A percentile compares a stretch with the other conserved stretches of the same genome.
phyloP scores from a whole-genome alignment of 2,113 vertebrate genomes.

The Centropus unirufus region DNA sequence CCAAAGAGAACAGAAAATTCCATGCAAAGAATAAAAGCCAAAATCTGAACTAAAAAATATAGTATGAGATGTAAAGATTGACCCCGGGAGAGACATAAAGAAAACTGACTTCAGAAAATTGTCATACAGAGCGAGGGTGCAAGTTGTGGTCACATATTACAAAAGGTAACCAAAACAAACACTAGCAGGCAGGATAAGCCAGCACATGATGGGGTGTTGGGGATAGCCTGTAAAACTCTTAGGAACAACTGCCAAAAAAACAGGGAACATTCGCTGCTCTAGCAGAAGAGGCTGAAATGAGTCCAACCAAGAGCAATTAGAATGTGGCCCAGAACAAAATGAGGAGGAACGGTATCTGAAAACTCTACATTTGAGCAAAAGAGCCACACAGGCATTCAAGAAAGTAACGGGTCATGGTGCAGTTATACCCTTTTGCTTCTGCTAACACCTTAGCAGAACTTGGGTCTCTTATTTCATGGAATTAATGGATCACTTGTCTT shows the following conservation, averaged over 20 bases:
- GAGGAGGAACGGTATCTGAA: neutral
- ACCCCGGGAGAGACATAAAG: neutral
- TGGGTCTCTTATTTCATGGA: neutral
- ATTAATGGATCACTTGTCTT: neutral
- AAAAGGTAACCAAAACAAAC: conserved; percentile 30
- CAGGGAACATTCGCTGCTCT: neutral
- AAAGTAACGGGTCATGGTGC: rapidly evolving
- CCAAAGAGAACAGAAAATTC: neutral
- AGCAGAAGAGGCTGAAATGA: neutral
- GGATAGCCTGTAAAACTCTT: neutral
- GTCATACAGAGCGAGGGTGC: neutral
- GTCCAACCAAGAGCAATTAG: neutral
- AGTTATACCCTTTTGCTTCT: neutral
- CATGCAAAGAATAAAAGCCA: neutral
- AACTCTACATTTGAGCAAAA: neutral
- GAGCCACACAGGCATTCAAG: neutral
- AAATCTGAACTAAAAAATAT: neutral
- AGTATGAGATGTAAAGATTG: neutral
- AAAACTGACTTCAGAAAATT: neutral
- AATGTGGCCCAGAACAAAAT: neutral
- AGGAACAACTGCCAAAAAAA: neutral
- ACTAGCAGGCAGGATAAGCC: neutral
- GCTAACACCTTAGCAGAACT: neutral
- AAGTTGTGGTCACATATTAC: neutral
- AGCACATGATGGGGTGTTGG: neutral